A percentile compares a stretch with the other conserved stretches of the same genome.
Evolutionary conservation across 2,888 invertebrate genomes (phyloP).

Genomic region (Argyra leucocephala): DNA sequence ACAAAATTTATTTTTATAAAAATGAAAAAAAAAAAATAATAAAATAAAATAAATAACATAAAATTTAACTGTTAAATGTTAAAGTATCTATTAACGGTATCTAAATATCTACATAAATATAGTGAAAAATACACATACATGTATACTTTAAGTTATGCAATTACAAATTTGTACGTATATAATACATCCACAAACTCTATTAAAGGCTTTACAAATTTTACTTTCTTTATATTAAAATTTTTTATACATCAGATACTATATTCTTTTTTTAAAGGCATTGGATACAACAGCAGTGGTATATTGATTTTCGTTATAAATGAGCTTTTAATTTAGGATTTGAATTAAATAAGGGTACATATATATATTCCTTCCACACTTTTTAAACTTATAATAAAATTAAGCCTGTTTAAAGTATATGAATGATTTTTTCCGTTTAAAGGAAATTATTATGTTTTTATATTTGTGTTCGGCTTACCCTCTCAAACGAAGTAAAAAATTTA

Average conservation of each 20-base stretch:
- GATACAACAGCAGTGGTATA: background rate
- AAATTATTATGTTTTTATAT: no score
- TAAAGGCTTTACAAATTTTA: no score
- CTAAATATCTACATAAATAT: background rate
- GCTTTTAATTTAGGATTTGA: background rate
- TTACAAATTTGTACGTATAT: background rate
- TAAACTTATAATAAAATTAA: no score
- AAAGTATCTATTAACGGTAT: background rate
- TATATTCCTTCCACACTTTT: background rate
- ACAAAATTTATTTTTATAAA: background rate
- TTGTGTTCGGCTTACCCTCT: no score
- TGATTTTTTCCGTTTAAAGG: no score
- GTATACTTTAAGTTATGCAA: background rate
- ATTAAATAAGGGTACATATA: background rate
- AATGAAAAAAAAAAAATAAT: background rate
- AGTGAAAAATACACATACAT: background rate
- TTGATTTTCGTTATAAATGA: background rate
- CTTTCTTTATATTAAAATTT: no score
- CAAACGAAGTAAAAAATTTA: no score
- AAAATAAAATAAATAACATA: background rate
- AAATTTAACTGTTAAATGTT: conserved; percentile 1
- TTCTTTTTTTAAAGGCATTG: no score
- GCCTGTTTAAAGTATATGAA: no score
- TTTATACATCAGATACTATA: background rate
- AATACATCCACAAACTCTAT: no score